A percentile compares a stretch with the other conserved stretches of the same genome.
Conservation (phyloP, 2,888 invertebrate species). For the Apotomis capreana region DNA sequence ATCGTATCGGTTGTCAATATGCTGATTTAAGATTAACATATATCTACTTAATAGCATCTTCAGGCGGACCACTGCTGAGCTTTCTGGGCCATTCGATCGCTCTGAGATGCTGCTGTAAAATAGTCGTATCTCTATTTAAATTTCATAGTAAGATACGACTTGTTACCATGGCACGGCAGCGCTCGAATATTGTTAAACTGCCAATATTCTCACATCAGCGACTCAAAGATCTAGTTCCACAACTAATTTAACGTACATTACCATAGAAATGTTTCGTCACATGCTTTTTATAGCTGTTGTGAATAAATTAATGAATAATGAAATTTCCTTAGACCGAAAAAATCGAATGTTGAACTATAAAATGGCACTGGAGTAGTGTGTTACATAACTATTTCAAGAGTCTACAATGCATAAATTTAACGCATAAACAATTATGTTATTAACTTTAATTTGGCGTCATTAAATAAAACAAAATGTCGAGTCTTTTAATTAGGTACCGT, state of each 20-base stretch:
- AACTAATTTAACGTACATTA: slow-evolving; percentile 28
- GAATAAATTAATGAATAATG: slow-evolving; percentile 31
- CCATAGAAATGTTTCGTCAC: slow-evolving; percentile 33
- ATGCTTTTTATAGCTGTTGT: slow-evolving; percentile 22
- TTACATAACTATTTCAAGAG: slow-evolving; percentile 26
- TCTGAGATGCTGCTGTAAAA: not conserved
- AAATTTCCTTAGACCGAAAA: not conserved
- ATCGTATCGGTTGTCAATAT: not conserved
- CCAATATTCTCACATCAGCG: slow-evolving; percentile 16
- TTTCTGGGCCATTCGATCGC: slow-evolving; percentile 7
- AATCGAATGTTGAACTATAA: slow-evolving; percentile 24
- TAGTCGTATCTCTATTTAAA: too few relatives aligned
- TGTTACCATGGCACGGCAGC: too few relatives aligned
- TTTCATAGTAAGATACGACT: too few relatives aligned
- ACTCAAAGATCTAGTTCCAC: slow-evolving; percentile 25
- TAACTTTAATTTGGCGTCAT: slow-evolving; percentile 36
- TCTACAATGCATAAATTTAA: slow-evolving; percentile 34
- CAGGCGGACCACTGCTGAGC: not conserved
- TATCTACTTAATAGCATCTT: not conserved
- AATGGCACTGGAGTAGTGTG: slow-evolving; percentile 14
- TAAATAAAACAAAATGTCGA: slow-evolving; percentile 41
- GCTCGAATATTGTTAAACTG: slow-evolving; percentile 6
- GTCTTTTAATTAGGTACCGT: slow-evolving; percentile 30
- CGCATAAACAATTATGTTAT: slow-evolving; percentile 39
- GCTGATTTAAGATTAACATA: slow-evolving; percentile 3